These are phyloP conservation scores for Rhadina sibilatrix DNA, from an alignment of 2,113 vertebrate genomes.

Conservation along the genomic window DNA sequence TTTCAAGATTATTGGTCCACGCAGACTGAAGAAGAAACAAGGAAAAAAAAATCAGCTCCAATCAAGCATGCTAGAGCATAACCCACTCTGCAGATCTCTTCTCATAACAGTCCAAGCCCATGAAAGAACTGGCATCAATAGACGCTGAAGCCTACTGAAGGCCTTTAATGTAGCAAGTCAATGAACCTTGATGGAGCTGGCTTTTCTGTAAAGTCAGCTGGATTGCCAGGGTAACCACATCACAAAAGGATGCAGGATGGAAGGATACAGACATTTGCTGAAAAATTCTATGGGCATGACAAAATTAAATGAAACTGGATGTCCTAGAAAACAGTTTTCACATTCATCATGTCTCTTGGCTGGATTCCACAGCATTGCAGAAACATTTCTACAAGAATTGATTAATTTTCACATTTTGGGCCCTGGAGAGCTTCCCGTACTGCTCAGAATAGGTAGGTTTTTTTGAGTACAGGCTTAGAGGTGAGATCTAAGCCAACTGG, in stretches of 20 bases:
- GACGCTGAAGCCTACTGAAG: neutral
- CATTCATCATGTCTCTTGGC: conserved; percentile 42
- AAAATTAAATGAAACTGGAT: conserved; percentile 39
- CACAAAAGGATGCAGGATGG: neutral
- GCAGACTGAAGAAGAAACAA: neutral
- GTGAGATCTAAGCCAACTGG: neutral
- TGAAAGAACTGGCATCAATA: neutral
- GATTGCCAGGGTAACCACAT: conserved; percentile 31
- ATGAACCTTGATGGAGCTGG: neutral
- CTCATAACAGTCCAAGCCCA: neutral
- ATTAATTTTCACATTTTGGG: conserved; percentile 22
- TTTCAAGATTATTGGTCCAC: neutral
- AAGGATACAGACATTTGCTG: neutral
- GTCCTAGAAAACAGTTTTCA: conserved; percentile 46
- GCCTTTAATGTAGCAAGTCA: neutral
- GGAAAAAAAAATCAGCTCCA: neutral
- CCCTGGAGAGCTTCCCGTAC: neutral
- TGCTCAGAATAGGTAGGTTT: neutral
- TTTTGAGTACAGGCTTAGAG: neutral
- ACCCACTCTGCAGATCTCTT: neutral
- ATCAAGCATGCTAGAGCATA: neutral
- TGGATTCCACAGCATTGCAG: conserved; percentile 1
- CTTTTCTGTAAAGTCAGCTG: conserved; percentile 34
- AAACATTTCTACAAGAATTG: conserved; percentile 6
- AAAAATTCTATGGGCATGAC: neutral